These are phyloP conservation scores for Chromobotia macracanthus DNA, from an alignment of 2,797 vertebrate species.

Conservation along the genomic window DNA sequence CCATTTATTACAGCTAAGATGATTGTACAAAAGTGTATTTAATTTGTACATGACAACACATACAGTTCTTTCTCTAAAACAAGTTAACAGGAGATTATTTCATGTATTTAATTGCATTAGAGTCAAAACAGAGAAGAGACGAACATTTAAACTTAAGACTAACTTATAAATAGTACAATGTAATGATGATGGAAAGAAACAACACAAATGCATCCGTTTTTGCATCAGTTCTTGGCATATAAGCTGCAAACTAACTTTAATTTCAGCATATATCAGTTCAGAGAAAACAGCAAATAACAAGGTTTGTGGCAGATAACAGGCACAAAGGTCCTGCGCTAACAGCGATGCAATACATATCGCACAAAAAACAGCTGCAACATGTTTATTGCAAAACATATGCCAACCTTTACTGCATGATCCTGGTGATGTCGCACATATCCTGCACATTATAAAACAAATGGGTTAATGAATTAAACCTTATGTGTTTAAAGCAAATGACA, in stretches of 20 bases:
- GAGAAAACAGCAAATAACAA: not conserved
- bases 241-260: not conserved
- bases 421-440: too few relatives aligned
- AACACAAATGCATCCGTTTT: not conserved
- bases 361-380: too few relatives aligned
- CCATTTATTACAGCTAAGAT: constrained; percentile 3
- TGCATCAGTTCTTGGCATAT: not conserved
- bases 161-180: not conserved
- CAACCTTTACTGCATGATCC: too few relatives aligned
- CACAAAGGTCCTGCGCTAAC: too few relatives aligned
- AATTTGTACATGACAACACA: not conserved
- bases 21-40: not conserved
- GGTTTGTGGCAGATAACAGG: too few relatives aligned
- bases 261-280: not conserved
- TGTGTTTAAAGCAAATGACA: too few relatives aligned
- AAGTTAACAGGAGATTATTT: not conserved
- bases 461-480: too few relatives aligned
- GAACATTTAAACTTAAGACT: not conserved
- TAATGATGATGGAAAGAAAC: not conserved
- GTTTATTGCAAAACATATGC: too few relatives aligned
- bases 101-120: too few relatives aligned
- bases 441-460: too few relatives aligned
- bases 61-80: not conserved
- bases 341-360: too few relatives aligned
- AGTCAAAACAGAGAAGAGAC: too few relatives aligned